Conservation (phyloP, 2,113 vertebrate genomes). For the Glaucomys volans region DNA sequence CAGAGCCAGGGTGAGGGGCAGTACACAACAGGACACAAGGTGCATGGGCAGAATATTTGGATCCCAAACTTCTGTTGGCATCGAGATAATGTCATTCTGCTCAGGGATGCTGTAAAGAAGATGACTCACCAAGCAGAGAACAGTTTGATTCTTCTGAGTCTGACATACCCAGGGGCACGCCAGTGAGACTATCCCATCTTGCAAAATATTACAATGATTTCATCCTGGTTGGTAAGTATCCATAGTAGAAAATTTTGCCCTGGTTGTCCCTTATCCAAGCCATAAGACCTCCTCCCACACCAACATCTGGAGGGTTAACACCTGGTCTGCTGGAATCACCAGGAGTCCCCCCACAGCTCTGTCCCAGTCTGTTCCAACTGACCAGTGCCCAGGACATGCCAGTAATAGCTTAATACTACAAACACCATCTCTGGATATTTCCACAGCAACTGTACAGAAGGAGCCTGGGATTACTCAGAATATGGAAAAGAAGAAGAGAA, state of each 20-base stretch:
- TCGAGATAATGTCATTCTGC: background rate
- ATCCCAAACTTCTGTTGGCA: rapidly evolving
- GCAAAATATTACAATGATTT: background rate
- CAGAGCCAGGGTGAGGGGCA: too few species aligned
- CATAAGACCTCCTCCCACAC: background rate
- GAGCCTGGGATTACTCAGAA: background rate
- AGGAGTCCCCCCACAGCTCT: background rate
- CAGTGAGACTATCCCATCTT: background rate
- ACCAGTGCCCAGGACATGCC: background rate
- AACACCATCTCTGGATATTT: background rate
- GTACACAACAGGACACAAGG: background rate
- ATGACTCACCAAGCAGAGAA: background rate
- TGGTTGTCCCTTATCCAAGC: background rate
- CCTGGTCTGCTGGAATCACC: background rate
- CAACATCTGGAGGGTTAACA: background rate
- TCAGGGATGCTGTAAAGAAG: background rate
- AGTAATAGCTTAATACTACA: background rate
- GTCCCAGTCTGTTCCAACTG: background rate
- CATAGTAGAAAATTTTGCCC: background rate
- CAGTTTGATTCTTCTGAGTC: background rate
- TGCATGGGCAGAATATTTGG: background rate
- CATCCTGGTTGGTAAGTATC: background rate
- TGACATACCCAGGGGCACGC: background rate
- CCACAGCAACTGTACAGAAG: background rate
- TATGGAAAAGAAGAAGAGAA: background rate